Base-by-base conservation (phyloP, 2,797 vertebrate genomes). In the Centroberyx gerrardi region DNA sequence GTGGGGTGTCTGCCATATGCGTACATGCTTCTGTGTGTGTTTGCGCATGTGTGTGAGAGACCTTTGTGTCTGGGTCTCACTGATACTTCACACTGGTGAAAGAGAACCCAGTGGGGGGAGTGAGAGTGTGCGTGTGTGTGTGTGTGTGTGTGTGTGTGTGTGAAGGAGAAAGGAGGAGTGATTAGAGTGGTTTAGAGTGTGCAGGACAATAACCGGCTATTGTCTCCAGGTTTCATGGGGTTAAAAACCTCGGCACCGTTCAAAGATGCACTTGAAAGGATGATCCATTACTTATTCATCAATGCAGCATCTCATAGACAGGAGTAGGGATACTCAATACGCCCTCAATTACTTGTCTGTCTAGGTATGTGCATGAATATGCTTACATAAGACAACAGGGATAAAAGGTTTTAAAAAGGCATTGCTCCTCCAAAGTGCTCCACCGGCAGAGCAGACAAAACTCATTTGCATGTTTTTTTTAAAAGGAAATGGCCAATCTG, bases 241-340 rank as follows among this genome's bases (percentile, higher is more conserved):
- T 92, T 92, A 90, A 91, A 85, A 90, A 90, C 81, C 87, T 89
- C 78, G 79, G 75, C 80, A 46, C 86, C 53, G 73, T 88, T 92
- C 87, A 87, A 90, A 92, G 87, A 85, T 81, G 75, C 78, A 85
- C 89, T 91, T 92, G 83, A 93, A 94, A 93, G 88, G 87, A 85
- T 33, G 40, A 54, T 8, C 46, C 74, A 93, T 93, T 86, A 92
- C 78, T 92, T 88, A 93, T 91, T 93, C 91, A 93, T 92, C 87
- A 83, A 70, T 63, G 87, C 80, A 61, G 88, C 82, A 76, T 82
- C 80, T 89, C 81, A 78, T 64, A 79, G 86, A 91, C 79, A 71
- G 53, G 80, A 90, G 82, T 59, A 6, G 61, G 80, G 82, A 76
- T 82, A 56, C 77, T 88, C 78, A 76, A 80, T 81, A 78, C 59